Conservation (phyloP, 2,888 invertebrate species). For the Callyntrura guangdongensis region DNA sequence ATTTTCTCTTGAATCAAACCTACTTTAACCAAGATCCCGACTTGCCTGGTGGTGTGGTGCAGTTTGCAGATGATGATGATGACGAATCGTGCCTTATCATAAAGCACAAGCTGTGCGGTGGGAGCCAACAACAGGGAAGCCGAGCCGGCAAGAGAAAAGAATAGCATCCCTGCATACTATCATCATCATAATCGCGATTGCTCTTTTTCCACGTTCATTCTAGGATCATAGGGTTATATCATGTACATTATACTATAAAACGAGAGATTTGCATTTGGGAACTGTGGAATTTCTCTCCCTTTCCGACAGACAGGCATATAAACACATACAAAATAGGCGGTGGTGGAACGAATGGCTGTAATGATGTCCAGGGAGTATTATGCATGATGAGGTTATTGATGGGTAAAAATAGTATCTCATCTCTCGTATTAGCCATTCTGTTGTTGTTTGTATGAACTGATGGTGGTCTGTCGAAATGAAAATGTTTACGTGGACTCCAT, state of each 20-base stretch:
- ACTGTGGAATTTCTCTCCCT: slow-evolving; percentile 38
- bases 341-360: background rate
- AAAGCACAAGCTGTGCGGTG: slow-evolving; percentile 66
- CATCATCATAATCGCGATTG: background rate
- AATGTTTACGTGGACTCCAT: slow-evolving; percentile 17
- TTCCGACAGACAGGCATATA: slow-evolving; percentile 31
- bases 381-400: background rate
- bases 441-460: background rate
- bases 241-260: slow-evolving; percentile 34
- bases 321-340: slow-evolving; percentile 7
- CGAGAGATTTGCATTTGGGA: slow-evolving; percentile 40
- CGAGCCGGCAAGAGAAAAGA: background rate
- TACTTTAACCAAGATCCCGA: slow-evolving; percentile 36
- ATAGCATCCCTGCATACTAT: background rate
- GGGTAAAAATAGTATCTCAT: background rate
- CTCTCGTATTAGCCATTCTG: background rate
- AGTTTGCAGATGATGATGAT: background rate
- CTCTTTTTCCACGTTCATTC: no score
- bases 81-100: slow-evolving; percentile 73
- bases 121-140: slow-evolving; percentile 47
- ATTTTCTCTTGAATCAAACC: slow-evolving; percentile 57
- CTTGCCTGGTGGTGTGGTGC: background rate
- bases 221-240: no score
- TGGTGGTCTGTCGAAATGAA: slow-evolving; percentile 42
- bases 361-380: slow-evolving; percentile 16